phyloP scores from a whole-genome alignment of 1,140 invertebrate genomes.

The Zaprionus kolodkinae region DNA sequence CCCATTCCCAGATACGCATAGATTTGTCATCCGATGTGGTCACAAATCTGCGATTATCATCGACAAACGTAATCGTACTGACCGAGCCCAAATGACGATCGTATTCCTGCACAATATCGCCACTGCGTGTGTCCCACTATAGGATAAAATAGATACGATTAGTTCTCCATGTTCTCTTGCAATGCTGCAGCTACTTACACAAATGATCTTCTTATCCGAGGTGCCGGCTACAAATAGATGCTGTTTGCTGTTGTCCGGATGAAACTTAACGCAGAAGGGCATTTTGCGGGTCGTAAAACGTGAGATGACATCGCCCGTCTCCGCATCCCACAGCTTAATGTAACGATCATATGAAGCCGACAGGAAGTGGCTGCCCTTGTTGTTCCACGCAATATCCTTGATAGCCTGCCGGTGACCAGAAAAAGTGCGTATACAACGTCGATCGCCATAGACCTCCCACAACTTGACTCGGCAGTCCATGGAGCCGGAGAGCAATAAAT shows the following conservation, averaged over 20 bases:
- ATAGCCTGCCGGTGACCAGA: conserved; percentile 98
- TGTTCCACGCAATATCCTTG: conserved; percentile 98
- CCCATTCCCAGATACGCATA: conserved; percentile 99
- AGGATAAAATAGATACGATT: conserved; percentile 43
- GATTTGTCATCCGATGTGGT: conserved; percentile 99
- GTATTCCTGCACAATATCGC: conserved; percentile 99
- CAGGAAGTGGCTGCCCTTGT: conserved; percentile 95
- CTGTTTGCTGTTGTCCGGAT: conserved; percentile 98
- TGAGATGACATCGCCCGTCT: conserved; percentile 96
- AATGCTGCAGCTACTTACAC: conserved; percentile 87
- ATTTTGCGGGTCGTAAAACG: conserved; percentile 97
- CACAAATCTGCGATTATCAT: conserved; percentile 98
- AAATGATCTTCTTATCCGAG: conserved; percentile 99
- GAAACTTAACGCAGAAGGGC: conserved; percentile 98
- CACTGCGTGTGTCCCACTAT: conserved; percentile 97
- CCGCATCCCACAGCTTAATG: conserved; percentile 99
- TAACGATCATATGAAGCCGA: conserved; percentile 97
- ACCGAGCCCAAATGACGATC: conserved; percentile 99
- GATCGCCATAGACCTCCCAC: conserved; percentile 99
- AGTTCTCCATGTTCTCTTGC: neutral
- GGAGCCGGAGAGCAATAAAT: conserved; percentile 96
- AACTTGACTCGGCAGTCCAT: conserved; percentile 99
- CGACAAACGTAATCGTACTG: conserved; percentile 99
- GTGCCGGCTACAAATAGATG: conserved; percentile 99
- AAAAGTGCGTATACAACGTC: conserved; percentile 97